Evolutionary conservation across 2,113 vertebrate genomes (phyloP).

Genomic region (Casuarius casuarius): DNA sequence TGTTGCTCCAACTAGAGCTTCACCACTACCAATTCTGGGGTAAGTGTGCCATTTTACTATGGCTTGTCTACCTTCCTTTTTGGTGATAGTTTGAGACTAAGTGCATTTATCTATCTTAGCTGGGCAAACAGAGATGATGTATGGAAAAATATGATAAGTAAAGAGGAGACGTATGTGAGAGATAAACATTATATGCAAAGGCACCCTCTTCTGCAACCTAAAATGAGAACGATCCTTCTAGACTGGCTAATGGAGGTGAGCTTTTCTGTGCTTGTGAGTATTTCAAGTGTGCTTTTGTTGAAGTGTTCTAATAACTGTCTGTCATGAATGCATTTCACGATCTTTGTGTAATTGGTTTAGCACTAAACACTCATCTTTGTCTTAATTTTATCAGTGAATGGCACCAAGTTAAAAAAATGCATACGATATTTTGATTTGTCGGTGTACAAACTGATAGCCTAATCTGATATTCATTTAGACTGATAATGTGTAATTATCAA

Average conservation of each 20-base stretch:
- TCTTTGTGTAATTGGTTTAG: not conserved
- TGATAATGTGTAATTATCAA: not conserved
- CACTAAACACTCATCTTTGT: not conserved
- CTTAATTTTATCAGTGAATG: not conserved
- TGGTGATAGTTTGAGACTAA: not conserved
- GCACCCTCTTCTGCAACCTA: constrained; percentile 93
- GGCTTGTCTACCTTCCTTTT: not conserved
- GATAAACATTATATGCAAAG: constrained; percentile 88
- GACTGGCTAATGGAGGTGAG: constrained; percentile 98
- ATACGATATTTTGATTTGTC: not conserved
- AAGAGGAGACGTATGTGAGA: constrained; percentile 86
- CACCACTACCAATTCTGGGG: constrained; percentile 89
- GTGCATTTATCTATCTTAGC: constrained; percentile 66
- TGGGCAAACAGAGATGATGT: constrained; percentile 95
- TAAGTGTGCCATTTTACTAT: constrained; percentile 65
- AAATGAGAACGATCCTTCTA: constrained; percentile 93
- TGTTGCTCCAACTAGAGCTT: constrained; percentile 78
- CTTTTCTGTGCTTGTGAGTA: not conserved
- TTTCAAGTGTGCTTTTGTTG: not conserved
- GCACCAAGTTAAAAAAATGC: not conserved
- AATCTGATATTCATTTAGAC: not conserved
- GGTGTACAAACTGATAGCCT: not conserved
- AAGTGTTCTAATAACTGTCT: not conserved
- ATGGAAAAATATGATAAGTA: constrained; percentile 93
- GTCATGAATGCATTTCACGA: not conserved